Evolutionary conservation across 2,113 vertebrate species (phyloP).

Genomic region (Lagopus leucura): DNA sequence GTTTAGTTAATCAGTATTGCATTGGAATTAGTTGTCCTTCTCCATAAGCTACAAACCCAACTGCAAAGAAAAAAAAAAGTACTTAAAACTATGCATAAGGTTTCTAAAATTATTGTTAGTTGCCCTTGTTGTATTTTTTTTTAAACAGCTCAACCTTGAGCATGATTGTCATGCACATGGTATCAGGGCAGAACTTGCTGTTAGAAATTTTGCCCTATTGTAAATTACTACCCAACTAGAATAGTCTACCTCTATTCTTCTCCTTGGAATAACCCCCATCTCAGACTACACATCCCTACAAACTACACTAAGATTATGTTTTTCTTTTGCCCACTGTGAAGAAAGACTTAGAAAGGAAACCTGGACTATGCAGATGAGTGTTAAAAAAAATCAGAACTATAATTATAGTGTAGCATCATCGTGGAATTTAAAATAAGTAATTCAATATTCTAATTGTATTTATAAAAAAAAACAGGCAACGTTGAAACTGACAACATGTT

Average conservation of each 20-base stretch:
- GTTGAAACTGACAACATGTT: background rate
- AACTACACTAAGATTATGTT: background rate
- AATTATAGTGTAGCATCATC: background rate
- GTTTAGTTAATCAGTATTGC: background rate
- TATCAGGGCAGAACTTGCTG: background rate
- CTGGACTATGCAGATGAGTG: background rate
- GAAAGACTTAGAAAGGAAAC: background rate
- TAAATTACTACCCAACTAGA: too few species aligned
- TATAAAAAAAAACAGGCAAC: background rate
- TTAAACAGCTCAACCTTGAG: background rate
- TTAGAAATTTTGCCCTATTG: background rate
- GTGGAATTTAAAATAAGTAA: background rate
- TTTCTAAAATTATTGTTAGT: background rate
- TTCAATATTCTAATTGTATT: background rate
- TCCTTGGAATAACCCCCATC: background rate
- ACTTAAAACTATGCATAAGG: background rate
- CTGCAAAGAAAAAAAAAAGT: background rate
- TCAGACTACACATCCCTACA: background rate
- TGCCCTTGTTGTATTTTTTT: background rate
- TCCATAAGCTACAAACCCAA: background rate
- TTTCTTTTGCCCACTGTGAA: background rate
- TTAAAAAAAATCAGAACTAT: background rate
- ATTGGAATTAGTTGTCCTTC: background rate
- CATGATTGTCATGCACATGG: fast-evolving
- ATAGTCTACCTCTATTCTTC: background rate